Conservation (phyloP, 2,113 vertebrate species). For the human (Homo sapiens) region DNA sequence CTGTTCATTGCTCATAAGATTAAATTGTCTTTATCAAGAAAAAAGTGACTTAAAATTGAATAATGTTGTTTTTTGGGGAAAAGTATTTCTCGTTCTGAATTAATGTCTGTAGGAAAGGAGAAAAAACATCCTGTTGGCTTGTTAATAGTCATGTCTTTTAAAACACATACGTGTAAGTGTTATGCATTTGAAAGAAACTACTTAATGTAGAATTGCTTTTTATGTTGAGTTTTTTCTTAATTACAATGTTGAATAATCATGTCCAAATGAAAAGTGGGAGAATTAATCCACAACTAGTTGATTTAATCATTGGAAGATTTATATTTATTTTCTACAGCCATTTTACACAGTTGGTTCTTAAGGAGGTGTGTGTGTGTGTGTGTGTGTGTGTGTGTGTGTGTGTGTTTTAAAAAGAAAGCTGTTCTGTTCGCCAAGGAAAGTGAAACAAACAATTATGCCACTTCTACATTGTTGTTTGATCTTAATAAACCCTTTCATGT, state of each 20-base stretch:
- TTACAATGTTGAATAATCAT: conserved; percentile 58
- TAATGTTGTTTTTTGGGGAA: neutral
- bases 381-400: no score
- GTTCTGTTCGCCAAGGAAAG: conserved; percentile 1
- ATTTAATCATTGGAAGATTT: conserved; percentile 57
- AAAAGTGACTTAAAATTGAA: conserved; percentile 18
- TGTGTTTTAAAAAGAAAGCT: neutral
- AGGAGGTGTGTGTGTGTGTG: neutral
- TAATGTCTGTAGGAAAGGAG: conserved; percentile 19
- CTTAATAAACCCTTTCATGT: neutral
- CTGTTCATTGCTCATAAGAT: neutral
- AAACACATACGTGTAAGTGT: neutral
- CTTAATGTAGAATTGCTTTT: conserved; percentile 7
- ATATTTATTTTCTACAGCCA: conserved; percentile 32
- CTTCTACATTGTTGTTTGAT: conserved; percentile 3
- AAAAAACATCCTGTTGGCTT: neutral
- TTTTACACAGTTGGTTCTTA: conserved; percentile 51
- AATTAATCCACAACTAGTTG: conserved; percentile 10
- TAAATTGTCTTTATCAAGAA: conserved; percentile 37
- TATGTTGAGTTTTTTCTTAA: conserved; percentile 19
- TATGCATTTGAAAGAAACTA: conserved; percentile 6
- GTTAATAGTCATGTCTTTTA: neutral
- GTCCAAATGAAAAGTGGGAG: conserved; percentile 35
- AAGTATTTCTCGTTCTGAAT: neutral
- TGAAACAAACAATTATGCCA: conserved; percentile 1